Percentiles rank a stretch among this genome's conserved stretches.
Evolutionary conservation across 2,797 vertebrate species (phyloP).

Genomic region (Oryzias dopingdopingensis): DNA sequence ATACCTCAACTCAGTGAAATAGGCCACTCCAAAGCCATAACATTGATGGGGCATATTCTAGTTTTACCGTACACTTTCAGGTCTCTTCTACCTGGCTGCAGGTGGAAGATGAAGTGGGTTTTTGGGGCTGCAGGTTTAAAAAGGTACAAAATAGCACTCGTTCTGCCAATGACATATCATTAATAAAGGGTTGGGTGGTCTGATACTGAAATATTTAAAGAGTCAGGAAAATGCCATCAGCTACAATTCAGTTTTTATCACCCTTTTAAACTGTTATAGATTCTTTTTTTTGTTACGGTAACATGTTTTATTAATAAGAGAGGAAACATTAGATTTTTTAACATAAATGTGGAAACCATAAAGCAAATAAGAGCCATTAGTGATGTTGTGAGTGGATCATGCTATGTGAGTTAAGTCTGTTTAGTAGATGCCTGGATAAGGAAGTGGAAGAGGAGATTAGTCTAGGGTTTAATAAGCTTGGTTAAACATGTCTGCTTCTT

Average conservation of each 20-base stretch:
- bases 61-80: conserved; percentile 25
- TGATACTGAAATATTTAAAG: no score
- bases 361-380: conserved; percentile 27
- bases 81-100: conserved; percentile 22
- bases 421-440: conserved; percentile 61
- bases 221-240: no score
- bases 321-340: no score
- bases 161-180: conserved; percentile 7
- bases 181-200: not conserved
- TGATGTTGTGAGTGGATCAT: conserved; percentile 43
- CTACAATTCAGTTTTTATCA: no score
- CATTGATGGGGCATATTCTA: conserved; percentile 37
- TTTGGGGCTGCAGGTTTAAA: conserved; percentile 7
- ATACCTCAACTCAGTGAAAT: conserved; percentile 67
- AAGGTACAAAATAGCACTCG: conserved; percentile 9
- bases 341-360: conserved; percentile 1
- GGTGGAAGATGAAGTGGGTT: conserved; percentile 9
- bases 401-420: conserved; percentile 57
- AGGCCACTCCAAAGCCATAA: conserved; percentile 60
- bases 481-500: conserved; percentile 72
- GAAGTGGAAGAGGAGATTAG: conserved; percentile 73
- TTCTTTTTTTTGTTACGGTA: no score
- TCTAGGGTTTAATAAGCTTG: conserved; percentile 72
- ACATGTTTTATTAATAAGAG: no score
- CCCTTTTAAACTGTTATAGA: no score